Evolutionary conservation across 2,113 vertebrate genomes (phyloP), one percentile per base, ranked within the genome.

Genomic region (Peromyscus leucopus): DNA sequence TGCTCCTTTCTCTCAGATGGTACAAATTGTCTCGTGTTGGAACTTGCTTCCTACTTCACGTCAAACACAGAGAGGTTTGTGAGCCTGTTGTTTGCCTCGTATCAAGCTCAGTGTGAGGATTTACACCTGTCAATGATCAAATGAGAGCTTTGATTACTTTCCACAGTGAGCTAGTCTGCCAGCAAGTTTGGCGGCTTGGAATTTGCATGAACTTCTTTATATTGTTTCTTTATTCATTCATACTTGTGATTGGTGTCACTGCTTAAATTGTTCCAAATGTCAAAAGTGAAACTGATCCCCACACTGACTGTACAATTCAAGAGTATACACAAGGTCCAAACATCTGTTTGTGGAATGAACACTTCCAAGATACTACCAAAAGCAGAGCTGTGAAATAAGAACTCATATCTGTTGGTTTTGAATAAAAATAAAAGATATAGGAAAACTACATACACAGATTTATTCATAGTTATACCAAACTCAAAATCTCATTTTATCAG

Each of bases 391-490:
- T 33, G 51, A 84, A 87, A 74, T 26, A 8, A 89, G 46, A 89
- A 71, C 24, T 71, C 39, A 59, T 24, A 89, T 94, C 11, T 55
- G 21, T 82, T 69, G 63, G 4, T 71, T 65, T 93, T 93, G 33
- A 55, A 36, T 61, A 15, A 75, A 82, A 96, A n/a, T 12, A 46
- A 82, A 90, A 89, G 12, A 85, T 31, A 42, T 10, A 90, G 46
- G 48, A 46, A 72, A 92, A 63, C 19, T 71, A 19, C 42, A 65
- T 87, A 13, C 22, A 28, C 7, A 63, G 39, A 89, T 13, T 82
- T 89, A 55, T 11, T 67, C 21, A 36, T 48, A 71, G 39, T 93
- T 65, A 90, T 76, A 59, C 84, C 82, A 95, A 88, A 80, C 65
- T 91, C 76, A 91, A 5, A 89, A 71, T 93, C 48, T 65, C 39